These are phyloP conservation scores for Hololepta plana DNA, from an alignment of 2,888 invertebrate species.

Conservation along the genomic window DNA sequence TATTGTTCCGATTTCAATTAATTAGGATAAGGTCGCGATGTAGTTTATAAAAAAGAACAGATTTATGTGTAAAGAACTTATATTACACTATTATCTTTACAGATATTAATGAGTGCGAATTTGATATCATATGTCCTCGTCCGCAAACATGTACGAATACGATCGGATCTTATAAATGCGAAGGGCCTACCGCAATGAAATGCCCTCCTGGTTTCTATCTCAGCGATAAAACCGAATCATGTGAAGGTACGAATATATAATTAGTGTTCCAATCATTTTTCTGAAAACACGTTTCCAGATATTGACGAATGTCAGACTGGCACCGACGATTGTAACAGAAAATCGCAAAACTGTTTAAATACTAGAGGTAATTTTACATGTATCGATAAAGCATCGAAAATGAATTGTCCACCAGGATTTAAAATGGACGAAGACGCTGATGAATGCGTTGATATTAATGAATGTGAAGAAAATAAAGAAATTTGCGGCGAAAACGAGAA, in stretches of 20 bases:
- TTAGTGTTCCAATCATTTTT: constrained; percentile 1
- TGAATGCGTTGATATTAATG: constrained; percentile 57
- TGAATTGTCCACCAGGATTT: constrained; percentile 43
- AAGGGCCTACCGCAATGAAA: constrained; percentile 15
- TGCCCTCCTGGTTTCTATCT: constrained; percentile 25
- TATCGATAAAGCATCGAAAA: constrained; percentile 41
- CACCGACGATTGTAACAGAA: constrained; percentile 43
- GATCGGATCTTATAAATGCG: constrained; percentile 23
- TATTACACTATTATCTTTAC: no score
- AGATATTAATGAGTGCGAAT: constrained; percentile 26
- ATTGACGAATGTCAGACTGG: constrained; percentile 54
- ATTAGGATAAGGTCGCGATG: no score
- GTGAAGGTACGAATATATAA: constrained; percentile 15
- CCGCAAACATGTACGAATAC: constrained; percentile 23
- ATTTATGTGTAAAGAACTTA: no score
- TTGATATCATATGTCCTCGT: constrained; percentile 19
- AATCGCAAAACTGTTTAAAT: constrained; percentile 52
- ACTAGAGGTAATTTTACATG: constrained; percentile 53
- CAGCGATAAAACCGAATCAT: constrained; percentile 20
- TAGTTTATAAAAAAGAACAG: no score
- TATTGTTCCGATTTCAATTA: no score
- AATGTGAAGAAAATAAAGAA: constrained; percentile 44
- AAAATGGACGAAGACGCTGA: constrained; percentile 35
- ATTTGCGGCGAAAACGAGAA: constrained; percentile 37
- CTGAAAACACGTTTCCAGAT: constrained; percentile 29